A percentile compares a stretch with the other conserved stretches of the same genome.
Evolutionary conservation across 2,113 vertebrate genomes (phyloP).

Genomic region (Dicerorhinus sumatrensis): DNA sequence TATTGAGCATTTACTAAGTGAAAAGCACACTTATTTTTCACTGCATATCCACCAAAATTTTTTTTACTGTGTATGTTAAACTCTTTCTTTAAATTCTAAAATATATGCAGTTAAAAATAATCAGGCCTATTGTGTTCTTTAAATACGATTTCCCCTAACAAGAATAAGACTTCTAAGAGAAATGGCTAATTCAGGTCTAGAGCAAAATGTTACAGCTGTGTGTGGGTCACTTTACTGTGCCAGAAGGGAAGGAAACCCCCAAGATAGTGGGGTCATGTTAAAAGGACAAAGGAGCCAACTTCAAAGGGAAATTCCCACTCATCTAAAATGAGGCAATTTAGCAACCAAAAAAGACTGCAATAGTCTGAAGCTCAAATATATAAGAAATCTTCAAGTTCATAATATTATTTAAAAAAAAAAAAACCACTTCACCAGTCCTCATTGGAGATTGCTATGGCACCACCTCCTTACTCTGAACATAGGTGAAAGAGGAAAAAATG

Average conservation of each 20-base stretch:
- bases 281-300: slow-evolving; percentile 12
- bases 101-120: not conserved
- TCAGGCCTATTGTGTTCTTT: not conserved
- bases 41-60: not conserved
- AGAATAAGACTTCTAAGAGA: not conserved
- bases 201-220: not conserved
- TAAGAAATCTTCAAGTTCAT: not conserved
- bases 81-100: slow-evolving; percentile 5
- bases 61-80: not conserved
- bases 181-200: not conserved
- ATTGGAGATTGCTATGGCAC: not conserved
- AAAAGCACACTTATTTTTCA: slow-evolving; percentile 9
- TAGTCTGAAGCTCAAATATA: not conserved
- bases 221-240: not conserved
- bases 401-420: not conserved
- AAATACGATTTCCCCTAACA: not conserved
- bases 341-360: not conserved
- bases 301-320: not conserved
- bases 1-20: not conserved
- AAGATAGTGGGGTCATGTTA: not conserved
- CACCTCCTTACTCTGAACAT: slow-evolving; percentile 1
- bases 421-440: not conserved
- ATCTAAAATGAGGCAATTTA: slow-evolving; percentile 37
- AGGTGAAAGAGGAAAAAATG: not conserved
- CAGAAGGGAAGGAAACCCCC: not conserved